A percentile compares a stretch with the other conserved stretches of the same genome.
Conservation (phyloP, 2,888 invertebrate species). For the Mesorhabditis spiculigera region DNA sequence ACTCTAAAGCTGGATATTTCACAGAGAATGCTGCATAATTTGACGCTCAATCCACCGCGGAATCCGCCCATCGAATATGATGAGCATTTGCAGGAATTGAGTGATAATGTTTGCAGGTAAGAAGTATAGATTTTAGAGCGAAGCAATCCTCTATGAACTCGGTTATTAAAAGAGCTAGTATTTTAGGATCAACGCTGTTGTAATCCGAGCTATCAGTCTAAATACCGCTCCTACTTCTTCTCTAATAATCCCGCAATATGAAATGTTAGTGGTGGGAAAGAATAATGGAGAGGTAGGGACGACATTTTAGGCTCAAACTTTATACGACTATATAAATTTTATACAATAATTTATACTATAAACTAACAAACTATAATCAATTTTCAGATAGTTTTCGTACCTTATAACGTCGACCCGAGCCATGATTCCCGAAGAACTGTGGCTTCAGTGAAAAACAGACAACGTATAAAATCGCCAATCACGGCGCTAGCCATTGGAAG, state of each 20-base stretch:
- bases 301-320: not conserved
- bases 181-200: not conserved
- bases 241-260: not conserved
- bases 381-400: conserved; percentile 4
- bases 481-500: not conserved
- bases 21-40: no score
- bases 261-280: not conserved
- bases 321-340: not conserved
- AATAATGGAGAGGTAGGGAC: not conserved
- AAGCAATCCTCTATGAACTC: not conserved
- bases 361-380: not conserved
- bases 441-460: not conserved
- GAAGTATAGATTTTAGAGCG: not conserved
- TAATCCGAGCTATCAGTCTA: not conserved
- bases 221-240: not conserved
- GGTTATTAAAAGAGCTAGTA: not conserved
- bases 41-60: no score
- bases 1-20: no score
- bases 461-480: not conserved
- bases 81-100: no score
- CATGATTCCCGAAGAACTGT: not conserved
- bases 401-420: not conserved
- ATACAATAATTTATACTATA: not conserved
- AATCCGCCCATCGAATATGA: no score
- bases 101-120: not conserved